These are phyloP conservation scores for Mercenaria mercenaria DNA, from an alignment of 1,140 invertebrate species.

Conservation along the genomic window DNA sequence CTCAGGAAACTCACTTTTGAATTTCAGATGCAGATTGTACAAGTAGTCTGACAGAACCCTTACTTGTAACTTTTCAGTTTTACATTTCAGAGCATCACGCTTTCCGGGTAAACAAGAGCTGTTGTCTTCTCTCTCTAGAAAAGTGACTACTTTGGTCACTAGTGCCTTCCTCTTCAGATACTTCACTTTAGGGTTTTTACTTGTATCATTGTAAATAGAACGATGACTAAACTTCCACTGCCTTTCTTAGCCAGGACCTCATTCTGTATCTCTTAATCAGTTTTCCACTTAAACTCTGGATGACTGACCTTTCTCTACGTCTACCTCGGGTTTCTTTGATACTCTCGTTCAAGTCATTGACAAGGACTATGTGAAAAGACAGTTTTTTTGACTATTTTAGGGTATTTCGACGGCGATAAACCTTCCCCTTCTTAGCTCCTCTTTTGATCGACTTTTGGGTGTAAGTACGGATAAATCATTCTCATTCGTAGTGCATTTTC, in stretches of 20 bases:
- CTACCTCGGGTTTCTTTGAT: too few species aligned
- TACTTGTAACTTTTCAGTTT: slow-evolving; percentile 7
- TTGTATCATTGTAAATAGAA: not conserved
- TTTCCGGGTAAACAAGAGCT: slow-evolving; percentile 19
- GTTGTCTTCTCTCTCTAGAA: slow-evolving; percentile 21
- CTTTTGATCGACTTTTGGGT: too few species aligned
- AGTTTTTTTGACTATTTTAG: too few species aligned
- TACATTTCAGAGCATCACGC: not conserved
- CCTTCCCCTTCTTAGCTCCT: too few species aligned
- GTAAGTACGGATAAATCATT: too few species aligned
- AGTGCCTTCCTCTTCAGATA: not conserved
- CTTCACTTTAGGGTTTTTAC: not conserved
- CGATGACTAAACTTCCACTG: not conserved
- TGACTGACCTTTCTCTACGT: not conserved
- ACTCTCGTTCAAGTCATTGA: too few species aligned
- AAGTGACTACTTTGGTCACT: not conserved
- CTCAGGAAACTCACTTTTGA: not conserved
- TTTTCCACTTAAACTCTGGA: not conserved
- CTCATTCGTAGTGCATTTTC: too few species aligned
- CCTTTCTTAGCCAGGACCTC: not conserved
- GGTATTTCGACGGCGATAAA: too few species aligned
- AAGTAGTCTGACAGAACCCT: slow-evolving; percentile 33
- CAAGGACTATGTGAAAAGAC: too few species aligned
- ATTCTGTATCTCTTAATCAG: slow-evolving; percentile 15
- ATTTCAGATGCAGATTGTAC: slow-evolving; percentile 46